Conservation (phyloP, 2,888 invertebrate species). For the Chloroclystis v-ata region DNA sequence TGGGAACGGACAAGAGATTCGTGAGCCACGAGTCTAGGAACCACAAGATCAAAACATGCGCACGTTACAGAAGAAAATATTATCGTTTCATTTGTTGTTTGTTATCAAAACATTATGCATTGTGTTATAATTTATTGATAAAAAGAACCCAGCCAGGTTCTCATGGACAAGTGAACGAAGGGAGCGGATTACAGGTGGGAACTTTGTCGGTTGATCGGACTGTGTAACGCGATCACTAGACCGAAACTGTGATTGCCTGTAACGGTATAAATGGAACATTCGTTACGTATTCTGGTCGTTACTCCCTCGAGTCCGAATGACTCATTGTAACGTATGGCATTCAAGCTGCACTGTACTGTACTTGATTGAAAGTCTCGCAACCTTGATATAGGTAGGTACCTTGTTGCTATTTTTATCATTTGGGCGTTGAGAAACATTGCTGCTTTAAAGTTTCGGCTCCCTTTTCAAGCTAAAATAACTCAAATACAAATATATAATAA, state of each 20-base stretch:
- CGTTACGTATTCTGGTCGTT: constrained; percentile 41
- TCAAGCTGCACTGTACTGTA: background rate
- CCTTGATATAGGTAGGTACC: too few relatives aligned
- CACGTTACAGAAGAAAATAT: background rate
- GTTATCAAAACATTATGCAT: background rate
- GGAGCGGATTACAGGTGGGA: constrained; percentile 19
- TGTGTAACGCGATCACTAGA: constrained; percentile 34
- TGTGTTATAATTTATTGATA: background rate
- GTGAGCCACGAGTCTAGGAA: background rate
- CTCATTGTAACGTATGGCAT: constrained; percentile 12
- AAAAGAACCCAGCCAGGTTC: background rate
- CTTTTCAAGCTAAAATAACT: too few relatives aligned
- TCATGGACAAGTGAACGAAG: constrained; percentile 11
- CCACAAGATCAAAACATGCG: background rate
- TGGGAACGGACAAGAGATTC: constrained; percentile 1
- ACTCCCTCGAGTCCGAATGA: constrained; percentile 21
- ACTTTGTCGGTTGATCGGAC: constrained; percentile 26
- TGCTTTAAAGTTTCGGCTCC: too few relatives aligned
- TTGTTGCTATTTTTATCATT: background rate
- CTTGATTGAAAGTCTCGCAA: background rate
- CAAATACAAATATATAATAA: too few relatives aligned
- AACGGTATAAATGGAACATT: constrained; percentile 37
- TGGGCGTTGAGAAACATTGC: too few relatives aligned
- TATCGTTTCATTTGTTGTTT: background rate
- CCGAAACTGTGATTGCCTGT: constrained; percentile 37